A percentile compares a stretch with the other conserved stretches of the same genome.
Conservation (phyloP, 2,888 invertebrate species). For the Noctuana brunneofusca region DNA sequence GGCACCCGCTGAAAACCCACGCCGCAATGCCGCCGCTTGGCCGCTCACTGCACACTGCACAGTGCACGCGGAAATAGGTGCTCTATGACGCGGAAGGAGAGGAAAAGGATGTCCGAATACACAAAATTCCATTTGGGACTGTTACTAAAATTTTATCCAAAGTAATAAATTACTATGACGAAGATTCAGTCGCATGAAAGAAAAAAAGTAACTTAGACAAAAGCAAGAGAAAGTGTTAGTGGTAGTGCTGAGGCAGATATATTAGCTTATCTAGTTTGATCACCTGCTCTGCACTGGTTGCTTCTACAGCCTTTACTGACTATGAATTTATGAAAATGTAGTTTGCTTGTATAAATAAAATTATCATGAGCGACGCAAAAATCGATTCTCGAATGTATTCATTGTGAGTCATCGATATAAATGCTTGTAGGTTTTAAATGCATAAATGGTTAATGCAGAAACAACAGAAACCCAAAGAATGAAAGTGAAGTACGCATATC, state of each 20-base stretch:
- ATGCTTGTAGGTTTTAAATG: constrained; percentile 6
- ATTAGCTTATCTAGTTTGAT: too few relatives aligned
- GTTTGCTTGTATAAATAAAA: not conserved
- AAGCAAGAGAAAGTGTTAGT: too few relatives aligned
- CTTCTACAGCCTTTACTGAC: too few relatives aligned
- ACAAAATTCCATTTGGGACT: not conserved
- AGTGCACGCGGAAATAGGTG: constrained; percentile 44
- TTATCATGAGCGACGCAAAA: constrained; percentile 7
- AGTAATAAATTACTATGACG: not conserved
- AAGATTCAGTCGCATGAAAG: too few relatives aligned
- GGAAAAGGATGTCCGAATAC: constrained; percentile 30
- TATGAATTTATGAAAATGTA: not conserved
- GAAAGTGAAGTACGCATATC: not conserved
- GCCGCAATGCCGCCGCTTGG: constrained; percentile 14
- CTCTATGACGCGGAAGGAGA: too few relatives aligned
- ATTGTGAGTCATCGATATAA: constrained; percentile 26
- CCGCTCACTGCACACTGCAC: constrained; percentile 46
- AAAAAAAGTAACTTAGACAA: too few relatives aligned
- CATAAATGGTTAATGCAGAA: not conserved
- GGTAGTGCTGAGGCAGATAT: too few relatives aligned
- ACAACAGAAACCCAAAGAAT: not conserved
- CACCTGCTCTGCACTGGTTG: too few relatives aligned
- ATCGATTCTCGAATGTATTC: constrained; percentile 21
- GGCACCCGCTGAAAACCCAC: constrained; percentile 61
- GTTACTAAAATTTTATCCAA: not conserved